These are phyloP conservation scores for Pelodytes ibericus DNA, from an alignment of 2,797 vertebrate genomes.

Conservation along the genomic window DNA sequence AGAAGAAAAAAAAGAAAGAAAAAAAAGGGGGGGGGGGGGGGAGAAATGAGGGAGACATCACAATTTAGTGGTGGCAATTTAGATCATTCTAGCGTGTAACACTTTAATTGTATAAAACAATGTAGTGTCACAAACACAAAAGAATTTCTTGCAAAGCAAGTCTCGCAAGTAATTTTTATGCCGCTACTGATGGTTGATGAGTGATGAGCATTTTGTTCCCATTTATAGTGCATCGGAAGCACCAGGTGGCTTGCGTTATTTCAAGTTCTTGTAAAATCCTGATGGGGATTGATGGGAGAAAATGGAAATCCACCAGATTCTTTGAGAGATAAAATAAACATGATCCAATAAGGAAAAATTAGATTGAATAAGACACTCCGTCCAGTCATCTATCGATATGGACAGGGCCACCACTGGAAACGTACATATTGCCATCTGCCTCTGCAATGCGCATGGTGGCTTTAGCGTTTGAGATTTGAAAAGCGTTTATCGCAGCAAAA, in stretches of 20 bases:
- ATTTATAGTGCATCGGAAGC: constrained; percentile 74
- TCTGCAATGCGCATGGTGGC: too few species aligned
- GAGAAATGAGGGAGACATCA: constrained; percentile 72
- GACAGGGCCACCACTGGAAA: too few species aligned
- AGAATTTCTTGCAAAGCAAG: constrained; percentile 82
- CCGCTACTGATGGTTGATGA: constrained; percentile 82
- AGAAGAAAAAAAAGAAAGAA: constrained; percentile 65
- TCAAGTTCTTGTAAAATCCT: constrained; percentile 74
- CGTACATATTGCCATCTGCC: too few species aligned
- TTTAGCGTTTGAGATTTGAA: too few species aligned
- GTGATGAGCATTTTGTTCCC: constrained; percentile 81
- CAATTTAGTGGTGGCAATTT: constrained; percentile 87
- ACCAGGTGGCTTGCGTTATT: constrained; percentile 77
- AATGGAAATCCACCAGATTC: constrained; percentile 15
- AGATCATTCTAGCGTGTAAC: constrained; percentile 95
- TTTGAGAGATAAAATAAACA: constrained; percentile 20
- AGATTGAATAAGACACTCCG: not conserved
- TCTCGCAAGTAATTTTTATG: constrained; percentile 85
- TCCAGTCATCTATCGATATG: too few species aligned
- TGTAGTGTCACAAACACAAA: constrained; percentile 88
- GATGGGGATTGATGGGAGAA: constrained; percentile 1
- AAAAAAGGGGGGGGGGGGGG: too few species aligned
- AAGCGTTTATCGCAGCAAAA: too few species aligned
- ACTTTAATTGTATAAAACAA: constrained; percentile 96
- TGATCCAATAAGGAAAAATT: constrained; percentile 21